Evolutionary conservation across 2,797 vertebrate species (phyloP).

Genomic region (Lemur catta): DNA sequence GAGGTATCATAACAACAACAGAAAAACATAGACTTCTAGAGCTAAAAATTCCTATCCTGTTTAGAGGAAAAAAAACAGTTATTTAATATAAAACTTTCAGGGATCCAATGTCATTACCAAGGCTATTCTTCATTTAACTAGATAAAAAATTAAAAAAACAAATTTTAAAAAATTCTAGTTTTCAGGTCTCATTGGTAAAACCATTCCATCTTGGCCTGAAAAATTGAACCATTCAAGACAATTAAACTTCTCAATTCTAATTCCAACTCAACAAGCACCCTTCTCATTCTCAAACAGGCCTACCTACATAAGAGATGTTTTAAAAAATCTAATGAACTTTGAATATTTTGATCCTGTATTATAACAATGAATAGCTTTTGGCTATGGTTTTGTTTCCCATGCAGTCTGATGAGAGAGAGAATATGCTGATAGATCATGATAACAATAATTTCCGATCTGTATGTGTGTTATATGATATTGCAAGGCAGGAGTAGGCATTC

Average conservation of each 20-base stretch:
- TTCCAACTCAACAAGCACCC: neutral
- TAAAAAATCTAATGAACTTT: neutral
- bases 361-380: neutral
- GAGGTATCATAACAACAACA: neutral
- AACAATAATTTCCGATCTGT: neutral
- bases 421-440: rapidly evolving
- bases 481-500: rapidly evolving
- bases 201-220: neutral
- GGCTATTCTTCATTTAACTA: neutral
- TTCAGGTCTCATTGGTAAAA: neutral
- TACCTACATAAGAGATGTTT: neutral
- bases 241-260: neutral
- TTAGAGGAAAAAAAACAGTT: neutral
- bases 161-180: neutral
- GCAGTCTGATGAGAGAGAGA: neutral
- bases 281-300: neutral
- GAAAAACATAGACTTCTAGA: neutral
- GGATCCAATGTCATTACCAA: neutral
- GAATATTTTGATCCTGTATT: neutral
- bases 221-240: neutral
- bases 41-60: neutral
- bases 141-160: neutral
- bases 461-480: rapidly evolving
- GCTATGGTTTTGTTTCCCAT: neutral
- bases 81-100: neutral